Evolutionary conservation across 1,140 invertebrate species (phyloP).

Genomic region (Probaryconus sp.): DNA sequence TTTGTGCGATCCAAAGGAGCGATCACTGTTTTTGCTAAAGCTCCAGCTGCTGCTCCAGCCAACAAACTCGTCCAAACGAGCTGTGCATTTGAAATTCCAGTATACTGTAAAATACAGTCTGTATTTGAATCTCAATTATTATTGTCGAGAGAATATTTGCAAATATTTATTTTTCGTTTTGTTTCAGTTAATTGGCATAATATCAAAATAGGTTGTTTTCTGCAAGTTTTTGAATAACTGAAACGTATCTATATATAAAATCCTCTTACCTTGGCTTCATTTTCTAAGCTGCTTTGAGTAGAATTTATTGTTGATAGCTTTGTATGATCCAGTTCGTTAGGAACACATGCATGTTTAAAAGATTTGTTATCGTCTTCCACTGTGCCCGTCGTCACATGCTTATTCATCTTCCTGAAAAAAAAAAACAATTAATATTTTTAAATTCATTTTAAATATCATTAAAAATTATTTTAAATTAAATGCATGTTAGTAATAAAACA

Average conservation of each 20-base stretch:
- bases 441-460: neutral
- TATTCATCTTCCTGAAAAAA: conserved; percentile 61
- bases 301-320: conserved; percentile 42
- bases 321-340: conserved; percentile 42
- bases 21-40: conserved; percentile 96
- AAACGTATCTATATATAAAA: conserved; percentile 19
- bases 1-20: conserved; percentile 98
- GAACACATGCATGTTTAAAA: conserved; percentile 54
- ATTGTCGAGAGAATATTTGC: conserved; percentile 11
- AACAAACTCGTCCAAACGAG: conserved; percentile 84
- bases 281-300: too few species aligned
- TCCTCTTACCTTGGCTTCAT: conserved; percentile 21
- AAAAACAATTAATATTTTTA: neutral
- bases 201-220: conserved; percentile 31
- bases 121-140: conserved; percentile 10
- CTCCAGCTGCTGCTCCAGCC: conserved; percentile 93
- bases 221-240: conserved; percentile 16
- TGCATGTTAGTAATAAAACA: neutral
- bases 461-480: neutral
- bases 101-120: neutral
- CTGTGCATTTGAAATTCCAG: conserved; percentile 75
- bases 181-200: neutral
- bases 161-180: neutral
- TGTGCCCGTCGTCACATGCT: conserved; percentile 56
- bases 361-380: conserved; percentile 59